Evolutionary conservation across 2,888 invertebrate species (phyloP).

Genomic region (Clepsis dumicolana): DNA sequence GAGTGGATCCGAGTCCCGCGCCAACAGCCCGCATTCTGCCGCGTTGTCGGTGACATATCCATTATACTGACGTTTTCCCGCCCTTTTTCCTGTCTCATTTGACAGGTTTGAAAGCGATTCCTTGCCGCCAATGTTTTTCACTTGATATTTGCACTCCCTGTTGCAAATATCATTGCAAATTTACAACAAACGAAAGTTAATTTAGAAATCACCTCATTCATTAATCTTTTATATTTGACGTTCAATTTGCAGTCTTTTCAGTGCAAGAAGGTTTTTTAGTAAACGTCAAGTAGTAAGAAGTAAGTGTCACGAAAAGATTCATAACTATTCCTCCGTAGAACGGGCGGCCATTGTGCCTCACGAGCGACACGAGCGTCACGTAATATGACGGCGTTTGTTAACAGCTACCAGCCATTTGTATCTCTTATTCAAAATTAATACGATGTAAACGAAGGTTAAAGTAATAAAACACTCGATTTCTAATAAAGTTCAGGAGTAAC

Average conservation of each 20-base stretch:
- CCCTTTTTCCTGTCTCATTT: constrained; percentile 84
- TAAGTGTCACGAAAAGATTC: constrained; percentile 49
- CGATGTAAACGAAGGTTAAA: not conserved
- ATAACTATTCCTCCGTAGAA: constrained; percentile 47
- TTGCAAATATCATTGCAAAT: constrained; percentile 16
- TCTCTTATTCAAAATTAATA: constrained; percentile 18
- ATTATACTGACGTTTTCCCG: constrained; percentile 84
- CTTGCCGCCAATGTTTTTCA: constrained; percentile 77
- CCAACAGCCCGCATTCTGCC: constrained; percentile 73
- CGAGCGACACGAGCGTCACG: constrained; percentile 4
- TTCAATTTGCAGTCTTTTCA: constrained; percentile 50
- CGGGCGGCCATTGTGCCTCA: constrained; percentile 48
- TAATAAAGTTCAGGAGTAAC: constrained; percentile 1
- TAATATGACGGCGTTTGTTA: constrained; percentile 29
- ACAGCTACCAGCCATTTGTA: constrained; percentile 29
- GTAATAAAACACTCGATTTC: constrained; percentile 14
- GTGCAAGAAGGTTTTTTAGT: constrained; percentile 51
- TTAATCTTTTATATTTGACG: constrained; percentile 38
- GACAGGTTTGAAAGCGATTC: constrained; percentile 84
- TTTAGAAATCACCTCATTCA: constrained; percentile 3
- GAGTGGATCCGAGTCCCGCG: constrained; percentile 69
- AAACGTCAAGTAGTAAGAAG: constrained; percentile 46
- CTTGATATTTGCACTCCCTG: constrained; percentile 53
- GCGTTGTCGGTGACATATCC: constrained; percentile 84
- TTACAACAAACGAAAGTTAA: constrained; percentile 19